Evolutionary conservation across 2,113 vertebrate species (phyloP).

Genomic region (Sander vitreus): DNA sequence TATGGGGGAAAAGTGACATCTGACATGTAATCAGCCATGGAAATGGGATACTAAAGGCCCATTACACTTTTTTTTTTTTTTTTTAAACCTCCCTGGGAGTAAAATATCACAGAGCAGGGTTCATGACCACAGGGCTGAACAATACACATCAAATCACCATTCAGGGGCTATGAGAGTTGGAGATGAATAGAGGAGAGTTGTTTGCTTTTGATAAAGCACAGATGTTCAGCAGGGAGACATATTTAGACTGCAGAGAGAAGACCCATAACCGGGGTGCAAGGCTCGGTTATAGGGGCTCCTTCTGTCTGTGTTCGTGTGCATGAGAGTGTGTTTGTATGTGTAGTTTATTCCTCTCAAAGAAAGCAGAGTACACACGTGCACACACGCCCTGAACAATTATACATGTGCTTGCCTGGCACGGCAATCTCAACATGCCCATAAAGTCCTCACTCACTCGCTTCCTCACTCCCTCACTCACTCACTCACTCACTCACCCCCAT

Average conservation of each 20-base stretch:
- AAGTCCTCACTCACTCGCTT: constrained; percentile 29
- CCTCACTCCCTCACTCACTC: constrained; percentile 11
- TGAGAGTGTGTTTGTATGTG: not conserved
- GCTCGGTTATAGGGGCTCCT: constrained; percentile 20
- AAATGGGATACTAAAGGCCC: constrained; percentile 56
- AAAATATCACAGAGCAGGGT: constrained; percentile 66
- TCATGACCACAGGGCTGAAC: constrained; percentile 63
- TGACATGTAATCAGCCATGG: constrained; percentile 62
- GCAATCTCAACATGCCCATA: constrained; percentile 1
- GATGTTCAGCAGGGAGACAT: constrained; percentile 65
- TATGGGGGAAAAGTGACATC: constrained; percentile 33
- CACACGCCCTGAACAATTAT: constrained; percentile 8
- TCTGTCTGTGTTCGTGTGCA: constrained; percentile 12
- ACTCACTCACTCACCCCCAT: constrained; percentile 46
- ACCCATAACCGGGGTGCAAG: constrained; percentile 18
- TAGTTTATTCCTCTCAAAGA: constrained; percentile 9
- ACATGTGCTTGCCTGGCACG: constrained; percentile 24
- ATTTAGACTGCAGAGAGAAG: constrained; percentile 32
- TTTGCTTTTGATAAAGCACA: constrained; percentile 63
- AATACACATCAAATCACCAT: constrained; percentile 70
- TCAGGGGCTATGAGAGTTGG: constrained; percentile 49
- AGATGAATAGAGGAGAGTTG: constrained; percentile 55
- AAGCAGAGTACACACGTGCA: constrained; percentile 4
- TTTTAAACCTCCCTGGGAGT: constrained; percentile 45
- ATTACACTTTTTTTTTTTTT: constrained; percentile 28